Conservation (phyloP, 2,113 vertebrate genomes). For the Podocnemis expansa region DNA sequence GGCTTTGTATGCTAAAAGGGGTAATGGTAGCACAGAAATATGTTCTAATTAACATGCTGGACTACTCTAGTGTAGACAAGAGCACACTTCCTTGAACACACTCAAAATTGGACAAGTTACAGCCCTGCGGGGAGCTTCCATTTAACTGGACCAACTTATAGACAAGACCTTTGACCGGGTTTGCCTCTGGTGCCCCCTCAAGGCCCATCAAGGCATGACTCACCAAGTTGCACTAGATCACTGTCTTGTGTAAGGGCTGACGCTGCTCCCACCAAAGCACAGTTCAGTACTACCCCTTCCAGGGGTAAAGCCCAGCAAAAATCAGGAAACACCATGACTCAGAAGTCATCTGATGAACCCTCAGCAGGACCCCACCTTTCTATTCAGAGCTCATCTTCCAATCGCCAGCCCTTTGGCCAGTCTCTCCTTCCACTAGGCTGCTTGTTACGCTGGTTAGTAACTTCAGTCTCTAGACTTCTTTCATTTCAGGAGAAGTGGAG, state of each 20-base stretch:
- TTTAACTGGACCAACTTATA: not conserved
- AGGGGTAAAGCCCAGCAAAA: not conserved
- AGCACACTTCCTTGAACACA: not conserved
- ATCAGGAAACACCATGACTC: not conserved
- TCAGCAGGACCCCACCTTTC: not conserved
- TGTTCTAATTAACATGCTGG: not conserved
- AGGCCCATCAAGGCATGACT: not conserved
- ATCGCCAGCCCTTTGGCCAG: not conserved
- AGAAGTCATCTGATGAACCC: not conserved
- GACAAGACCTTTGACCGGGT: not conserved
- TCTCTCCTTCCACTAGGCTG: not conserved
- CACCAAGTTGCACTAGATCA: not conserved
- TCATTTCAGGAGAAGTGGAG: not conserved
- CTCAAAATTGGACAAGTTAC: not conserved
- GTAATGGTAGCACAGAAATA: not conserved
- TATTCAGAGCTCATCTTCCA: not conserved
- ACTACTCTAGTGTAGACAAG: not conserved
- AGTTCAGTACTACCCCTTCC: no score
- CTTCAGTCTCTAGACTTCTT: no score
- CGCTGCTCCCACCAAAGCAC: no score
- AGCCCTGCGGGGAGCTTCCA: not conserved
- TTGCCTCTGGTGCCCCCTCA: not conserved
- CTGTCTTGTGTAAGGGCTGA: not conserved
- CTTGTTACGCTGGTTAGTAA: not conserved
- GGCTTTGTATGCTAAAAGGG: not conserved